phyloP scores from a whole-genome alignment of 2,113 vertebrate genomes.

The Columbina picui region DNA sequence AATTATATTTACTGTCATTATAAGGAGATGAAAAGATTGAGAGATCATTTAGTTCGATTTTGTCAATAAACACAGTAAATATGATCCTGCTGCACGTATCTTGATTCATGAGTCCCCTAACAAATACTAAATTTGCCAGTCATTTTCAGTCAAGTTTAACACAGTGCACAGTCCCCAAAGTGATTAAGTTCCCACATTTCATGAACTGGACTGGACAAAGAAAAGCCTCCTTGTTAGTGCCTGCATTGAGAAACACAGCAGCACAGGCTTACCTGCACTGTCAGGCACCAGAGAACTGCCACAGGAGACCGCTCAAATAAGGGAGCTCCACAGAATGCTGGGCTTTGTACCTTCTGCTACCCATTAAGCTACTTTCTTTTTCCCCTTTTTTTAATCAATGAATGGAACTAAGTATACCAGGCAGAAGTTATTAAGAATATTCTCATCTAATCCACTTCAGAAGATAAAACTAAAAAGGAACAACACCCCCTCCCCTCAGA shows the following conservation, averaged over 20 bases:
- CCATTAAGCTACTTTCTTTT: neutral
- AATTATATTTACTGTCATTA: slow-evolving; percentile 36
- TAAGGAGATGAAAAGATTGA: neutral
- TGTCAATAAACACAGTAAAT: slow-evolving; percentile 23
- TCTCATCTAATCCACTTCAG: neutral
- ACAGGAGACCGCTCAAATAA: neutral
- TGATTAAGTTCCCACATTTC: neutral
- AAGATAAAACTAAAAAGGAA: neutral
- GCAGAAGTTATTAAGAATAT: neutral
- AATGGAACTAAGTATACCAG: neutral
- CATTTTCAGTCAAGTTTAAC: neutral
- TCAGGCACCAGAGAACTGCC: neutral
- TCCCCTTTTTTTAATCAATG: neutral
- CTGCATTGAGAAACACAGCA: neutral
- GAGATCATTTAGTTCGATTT: slow-evolving; percentile 31
- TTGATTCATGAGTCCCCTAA: neutral
- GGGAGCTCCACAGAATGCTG: neutral
- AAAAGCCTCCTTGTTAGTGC: neutral
- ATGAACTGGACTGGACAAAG: neutral
- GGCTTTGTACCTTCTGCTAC: neutral
- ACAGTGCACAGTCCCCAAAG: neutral
- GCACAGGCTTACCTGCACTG: neutral
- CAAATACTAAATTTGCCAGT: neutral
- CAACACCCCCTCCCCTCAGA: neutral
- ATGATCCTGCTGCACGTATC: neutral